Evolutionary conservation across 1,140 invertebrate species (phyloP), one percentile per base, ranked within the genome.

Genomic region (Diorhabda carinulata): DNA sequence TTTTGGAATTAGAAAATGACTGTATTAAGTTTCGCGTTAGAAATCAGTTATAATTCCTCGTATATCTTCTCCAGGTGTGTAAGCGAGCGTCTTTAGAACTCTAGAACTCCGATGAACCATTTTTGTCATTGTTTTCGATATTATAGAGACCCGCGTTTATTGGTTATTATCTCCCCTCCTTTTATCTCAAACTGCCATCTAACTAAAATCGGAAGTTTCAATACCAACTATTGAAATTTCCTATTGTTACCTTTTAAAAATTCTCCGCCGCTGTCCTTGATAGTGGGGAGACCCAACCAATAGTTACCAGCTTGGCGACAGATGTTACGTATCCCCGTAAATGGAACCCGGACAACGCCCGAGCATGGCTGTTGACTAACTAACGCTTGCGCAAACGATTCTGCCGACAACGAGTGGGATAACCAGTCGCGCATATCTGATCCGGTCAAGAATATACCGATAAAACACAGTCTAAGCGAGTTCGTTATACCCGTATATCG

Each of bases 311-410:
- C 45, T 62, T 43, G 61, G 7, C 68, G 63, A 43, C 68, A 65
- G 59, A 64, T 67, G 66, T 57, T 69, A 57, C 41, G 10, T 9
- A 61, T 61, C 67, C 65, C 71, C 60, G 64, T 57, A 57, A 69
- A 69, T 67, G 67, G 71, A 74, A 70, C 72, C 66, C 47, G 63
- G 67, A 64, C 40, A 52, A 61, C 45, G 66, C 63, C 67, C 63
- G 75, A 73, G 75, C 75, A 76, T 76, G 75, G 75, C 75, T 71
- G 73, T 43, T 74, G 45, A 47, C 42, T 2, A 42, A 10, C 43
- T 44, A 25, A 65, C 73, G 75, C 68, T 9, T 70, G 75, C 75
- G 75, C 72, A 43, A 10, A 68, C 6, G 2, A 5, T 6, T 7
- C 60, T 63, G 42, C 58, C 52, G 43, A 40, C 66, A 70, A 57